These are phyloP conservation scores for Panzeria rudis DNA, from an alignment of 2,888 invertebrate genomes.

Conservation along the genomic window DNA sequence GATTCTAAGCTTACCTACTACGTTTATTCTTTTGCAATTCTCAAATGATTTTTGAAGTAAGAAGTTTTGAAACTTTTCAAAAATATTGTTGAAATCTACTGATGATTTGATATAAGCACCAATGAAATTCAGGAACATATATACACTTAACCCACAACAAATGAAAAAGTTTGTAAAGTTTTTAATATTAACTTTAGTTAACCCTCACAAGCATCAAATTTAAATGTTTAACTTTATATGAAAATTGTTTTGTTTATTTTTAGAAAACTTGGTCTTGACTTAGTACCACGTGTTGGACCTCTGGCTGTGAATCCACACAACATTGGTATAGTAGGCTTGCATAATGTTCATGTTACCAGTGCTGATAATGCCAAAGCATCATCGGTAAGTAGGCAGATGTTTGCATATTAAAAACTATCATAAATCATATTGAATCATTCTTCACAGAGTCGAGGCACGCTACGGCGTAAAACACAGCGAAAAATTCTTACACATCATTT, in stretches of 20 bases:
- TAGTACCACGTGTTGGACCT: slow-evolving; percentile 95
- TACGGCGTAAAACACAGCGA: slow-evolving; percentile 81
- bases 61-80: too few species aligned
- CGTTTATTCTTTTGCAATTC: too few species aligned
- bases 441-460: slow-evolving; percentile 82
- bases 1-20: too few species aligned
- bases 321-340: slow-evolving; percentile 94
- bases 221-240: background rate
- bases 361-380: slow-evolving; percentile 88
- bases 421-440: slow-evolving; percentile 65
- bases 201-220: background rate
- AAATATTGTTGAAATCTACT: too few species aligned
- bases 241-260: slow-evolving; percentile 75
- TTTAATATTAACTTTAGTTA: background rate
- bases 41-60: too few species aligned
- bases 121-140: too few species aligned
- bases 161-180: too few species aligned
- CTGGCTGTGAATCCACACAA: slow-evolving; percentile 95
- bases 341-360: slow-evolving; percentile 91
- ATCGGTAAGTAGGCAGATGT: slow-evolving; percentile 86
- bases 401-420: background rate
- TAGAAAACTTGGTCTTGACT: slow-evolving; percentile 95
- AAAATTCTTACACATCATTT: slow-evolving; percentile 89
- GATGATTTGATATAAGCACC: too few species aligned
- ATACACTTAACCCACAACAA: too few species aligned